Base-by-base conservation (phyloP, 2,888 invertebrate species). In the Pimpla rufipes region DNA sequence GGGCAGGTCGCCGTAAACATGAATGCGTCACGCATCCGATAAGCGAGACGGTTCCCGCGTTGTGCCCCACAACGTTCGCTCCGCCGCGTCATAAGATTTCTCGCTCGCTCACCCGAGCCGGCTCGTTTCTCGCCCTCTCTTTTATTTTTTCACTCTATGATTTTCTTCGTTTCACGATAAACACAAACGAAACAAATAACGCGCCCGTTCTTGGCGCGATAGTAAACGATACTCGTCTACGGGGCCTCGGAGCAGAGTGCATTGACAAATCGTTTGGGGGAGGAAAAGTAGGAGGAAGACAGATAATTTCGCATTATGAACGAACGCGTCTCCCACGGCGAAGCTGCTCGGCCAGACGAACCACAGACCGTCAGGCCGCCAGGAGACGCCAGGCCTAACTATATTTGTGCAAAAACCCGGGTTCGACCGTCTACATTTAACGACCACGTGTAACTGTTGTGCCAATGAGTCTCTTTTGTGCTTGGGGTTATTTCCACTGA, bases 391-490 rank as follows among this genome's bases (percentile, higher is more conserved):
- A 5, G 37, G 37, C 18, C 29, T 21, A 1, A 62, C 16, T 81
- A 70, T 81, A 70, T 81, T 81, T 81, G 76, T 70, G 57, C 64
- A 64, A 64, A 66, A 71, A 66, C 71, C 83, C 85, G 81, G 81
- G 79, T 79, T 85, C 59, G 55, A 62, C 59, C 79, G 85, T 71
- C 79, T 79, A 80, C 87, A 88, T 87, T 87, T 86, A 85, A 84
- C 68, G 64, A 81, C 80, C 88, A 87, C 87, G 89, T 89, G 88
- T 85, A 84, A 73, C 40, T 57, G 8, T 11, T 55, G n/a, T 71
- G 64, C 16, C 42, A n/a, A 59, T 5, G 35, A 59, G 1, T 18
- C 13, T 8, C 11, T 42, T 52, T 0, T 52, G 55, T 23, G 4
- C 23, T 23, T 11, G 7, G 21, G 11, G 55, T 13, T 55, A 23